Base-by-base conservation (phyloP, 2,797 vertebrate genomes). In the Moxostoma hubbsi region DNA sequence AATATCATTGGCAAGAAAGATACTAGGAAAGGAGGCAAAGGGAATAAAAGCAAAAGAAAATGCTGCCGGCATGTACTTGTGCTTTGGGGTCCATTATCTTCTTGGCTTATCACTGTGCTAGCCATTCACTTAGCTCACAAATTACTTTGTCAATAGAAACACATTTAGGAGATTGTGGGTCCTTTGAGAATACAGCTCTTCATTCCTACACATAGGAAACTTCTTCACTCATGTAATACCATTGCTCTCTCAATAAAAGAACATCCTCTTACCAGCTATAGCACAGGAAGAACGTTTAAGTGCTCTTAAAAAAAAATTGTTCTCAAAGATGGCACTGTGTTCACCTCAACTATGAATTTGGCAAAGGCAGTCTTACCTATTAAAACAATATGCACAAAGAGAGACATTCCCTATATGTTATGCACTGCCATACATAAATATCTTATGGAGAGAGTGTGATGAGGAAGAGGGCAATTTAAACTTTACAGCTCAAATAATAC, bases 251-350 rank as follows among this genome's bases (percentile, higher is more conserved):
- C 67, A 10, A 15, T 67, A 76, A 58, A 70, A 79, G 71, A 77
- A 68, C 62, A 58, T 72, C 67, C 62, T 53, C 73, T 79, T 36
- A 53, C 50, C 61, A 58, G 36, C 54, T 46, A 65, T 75, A 71
- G 72, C 73, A 36, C 75, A 76, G 75, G 64, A 82, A 79, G 73
- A 12, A 68, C 46, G 53, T 54, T 73, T 79, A 82, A 82, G 64
- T 72, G 64, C 49, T 55, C 79, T 84, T 84, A 68, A 86, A 24
- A 18, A 18, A 1, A 24, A 24, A 24, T 24, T 24, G 24, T 24
- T 24, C 24, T 24, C 24, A 24, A 24, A 24, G 24, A 24, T 24
- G 65, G 72, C 79, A 81, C 66, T 72, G 62, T 67, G 69, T 68
- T 64, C 72, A 51, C 64, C 49, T 83, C 13, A 12, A 65, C 62